Percentiles rank a stretch among this genome's conserved stretches.
Evolutionary conservation across 2,888 invertebrate species (phyloP).

Genomic region (Alsophila aescularia): DNA sequence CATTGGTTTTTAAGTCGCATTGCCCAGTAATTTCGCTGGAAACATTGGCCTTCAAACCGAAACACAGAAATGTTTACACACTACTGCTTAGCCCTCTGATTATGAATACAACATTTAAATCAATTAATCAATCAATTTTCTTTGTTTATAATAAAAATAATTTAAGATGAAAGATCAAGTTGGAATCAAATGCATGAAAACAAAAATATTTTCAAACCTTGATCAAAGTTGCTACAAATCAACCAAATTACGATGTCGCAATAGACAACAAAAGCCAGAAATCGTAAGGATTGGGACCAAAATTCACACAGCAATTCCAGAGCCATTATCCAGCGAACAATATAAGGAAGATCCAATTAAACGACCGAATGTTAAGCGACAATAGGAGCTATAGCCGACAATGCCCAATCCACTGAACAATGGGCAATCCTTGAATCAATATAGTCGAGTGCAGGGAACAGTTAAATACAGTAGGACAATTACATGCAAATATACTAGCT

Average conservation of each 20-base stretch:
- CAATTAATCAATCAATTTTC: too few species aligned
- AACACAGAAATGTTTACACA: too few species aligned
- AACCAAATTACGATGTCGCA: not conserved
- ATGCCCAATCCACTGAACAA: constrained; percentile 68
- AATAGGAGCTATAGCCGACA: constrained; percentile 61
- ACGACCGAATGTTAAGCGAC: constrained; percentile 56
- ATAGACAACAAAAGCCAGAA: constrained; percentile 8
- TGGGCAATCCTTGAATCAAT: constrained; percentile 67
- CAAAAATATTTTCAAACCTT: too few species aligned
- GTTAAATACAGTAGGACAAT: constrained; percentile 16
- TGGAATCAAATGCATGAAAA: too few species aligned
- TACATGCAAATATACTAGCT: constrained; percentile 8
- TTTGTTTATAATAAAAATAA: too few species aligned
- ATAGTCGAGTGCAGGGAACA: constrained; percentile 28
- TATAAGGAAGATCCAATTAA: constrained; percentile 65
- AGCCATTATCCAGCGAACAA: constrained; percentile 53
- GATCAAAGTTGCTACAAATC: not conserved
- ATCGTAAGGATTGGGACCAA: constrained; percentile 29
- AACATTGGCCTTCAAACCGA: too few species aligned
- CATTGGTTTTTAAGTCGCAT: too few species aligned
- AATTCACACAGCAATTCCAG: constrained; percentile 43
- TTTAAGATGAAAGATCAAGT: too few species aligned
- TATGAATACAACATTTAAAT: too few species aligned
- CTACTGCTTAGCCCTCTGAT: too few species aligned
- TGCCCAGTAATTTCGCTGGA: too few species aligned